Conservation (phyloP, 2,888 invertebrate genomes). For the Prenolepis imparis region DNA sequence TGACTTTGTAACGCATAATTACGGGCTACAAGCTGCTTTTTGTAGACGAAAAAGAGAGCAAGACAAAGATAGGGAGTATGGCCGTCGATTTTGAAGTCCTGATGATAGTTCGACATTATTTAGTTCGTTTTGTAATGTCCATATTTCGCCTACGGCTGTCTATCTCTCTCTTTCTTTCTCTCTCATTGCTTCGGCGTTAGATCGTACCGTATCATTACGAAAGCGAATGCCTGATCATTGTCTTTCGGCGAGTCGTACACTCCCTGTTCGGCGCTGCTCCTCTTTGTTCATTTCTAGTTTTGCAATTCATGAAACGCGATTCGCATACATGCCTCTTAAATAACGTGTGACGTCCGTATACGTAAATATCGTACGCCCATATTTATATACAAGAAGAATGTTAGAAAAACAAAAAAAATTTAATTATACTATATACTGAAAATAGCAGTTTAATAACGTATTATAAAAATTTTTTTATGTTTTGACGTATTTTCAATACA, state of each 20-base stretch:
- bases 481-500: neutral
- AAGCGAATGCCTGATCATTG: constrained; percentile 51
- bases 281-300: constrained; percentile 37
- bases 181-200: constrained; percentile 21
- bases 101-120: constrained; percentile 39
- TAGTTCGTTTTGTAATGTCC: constrained; percentile 45
- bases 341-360: neutral
- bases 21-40: constrained; percentile 26
- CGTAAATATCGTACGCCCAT: too few species aligned
- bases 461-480: neutral
- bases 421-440: neutral
- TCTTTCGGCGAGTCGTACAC: constrained; percentile 45
- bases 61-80: constrained; percentile 19
- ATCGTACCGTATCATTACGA: constrained; percentile 46
- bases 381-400: neutral
- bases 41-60: constrained; percentile 10
- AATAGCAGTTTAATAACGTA: neutral
- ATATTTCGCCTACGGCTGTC: constrained; percentile 3
- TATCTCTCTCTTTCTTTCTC: neutral
- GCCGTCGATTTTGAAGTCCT: constrained; percentile 31
- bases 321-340: constrained; percentile 3
- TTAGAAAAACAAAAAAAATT: neutral
- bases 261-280: constrained; percentile 39
- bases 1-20: constrained; percentile 22
- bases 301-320: constrained; percentile 53